Evolutionary conservation across 2,888 invertebrate genomes (phyloP), one percentile per base, ranked within the genome.

Genomic region (Apamea epomidion): DNA sequence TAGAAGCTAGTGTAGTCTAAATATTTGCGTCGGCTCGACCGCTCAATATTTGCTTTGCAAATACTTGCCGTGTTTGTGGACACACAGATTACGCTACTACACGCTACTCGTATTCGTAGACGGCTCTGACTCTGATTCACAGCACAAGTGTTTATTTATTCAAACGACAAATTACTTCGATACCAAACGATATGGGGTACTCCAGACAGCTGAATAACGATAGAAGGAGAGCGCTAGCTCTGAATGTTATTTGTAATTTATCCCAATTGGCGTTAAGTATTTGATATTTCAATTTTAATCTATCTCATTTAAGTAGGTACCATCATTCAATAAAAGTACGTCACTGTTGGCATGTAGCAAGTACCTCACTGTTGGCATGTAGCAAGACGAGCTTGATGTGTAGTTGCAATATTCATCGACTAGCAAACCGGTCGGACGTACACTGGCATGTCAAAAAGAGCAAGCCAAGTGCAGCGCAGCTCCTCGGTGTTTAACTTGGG

Each of bases 31-130:
- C 58, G 82, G 70, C 48, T 25, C n/a, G 48, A 54, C 29, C 67
- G 68, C 62, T 32, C 74, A 89, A 88, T 82, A 74, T 87, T 81
- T 65, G 65, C 68, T 65, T 45, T 12, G 74, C 80, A 85, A 80
- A 78, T 80, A 83, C 60, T 64, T 62, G 51, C 16, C 73, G 37
- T n/a, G 45, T 37, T 58, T 73, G 48, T 69, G 65, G 32, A 64
- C 54, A 80, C 10, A 71, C 21, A 64, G 62, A 51, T 75, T 64
- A 69, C 60, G 62, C 62, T 14, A 76, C 48, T 45, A 29, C 58
- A 58, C 60, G 25, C 2, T 48, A 77, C 58, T 72, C 60, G 16
- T 64, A 42, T 72, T 58, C 32, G 85, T 5, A 48, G 62, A 58
- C 37, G 45, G 80, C 18, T 67, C 51, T 72, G 80, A 80, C 18